Base-by-base conservation (phyloP, 1,140 invertebrate species). In the Cephus cinctus region DNA sequence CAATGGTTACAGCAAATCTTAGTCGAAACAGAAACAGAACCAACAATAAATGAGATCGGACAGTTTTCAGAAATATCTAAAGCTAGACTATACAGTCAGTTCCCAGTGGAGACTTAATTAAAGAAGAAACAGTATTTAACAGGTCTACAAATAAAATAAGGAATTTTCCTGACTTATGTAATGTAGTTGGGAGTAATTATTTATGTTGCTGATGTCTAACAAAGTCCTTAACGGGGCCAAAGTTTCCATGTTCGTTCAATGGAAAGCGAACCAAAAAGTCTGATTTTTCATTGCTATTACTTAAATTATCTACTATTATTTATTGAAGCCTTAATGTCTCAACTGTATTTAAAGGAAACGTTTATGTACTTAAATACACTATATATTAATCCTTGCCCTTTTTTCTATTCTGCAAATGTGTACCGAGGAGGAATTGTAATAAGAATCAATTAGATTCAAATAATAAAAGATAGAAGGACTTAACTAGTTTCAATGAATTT, bases 21-120 rank as follows among this genome's bases (percentile, higher is more conserved):
- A 43, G 71, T 73, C 0, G 79, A 81, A 45, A 79, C 80, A 0
- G 79, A 81, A 57, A 74, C 78, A 19, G 80, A 81, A 50, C 80
- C 80, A 4, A 74, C 71, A 42, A 62, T 75, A 25, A 66, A 75
- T 16, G 74, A 76, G 40, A 56, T 67, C 3, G 71, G 63, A 9
- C 75, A 79, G 22, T 78, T 80, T 44, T 73, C 72, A 12, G 76
- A 75, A 25, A 79, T 81, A 56, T 65, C 79, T 23, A 78, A 77
- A 45, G 67, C 73, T 25, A 72, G 71, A 49, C 62, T 59, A 50
- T 67, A 75, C 77, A 76, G 58, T 69, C 78, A 65, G 81, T 70
- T 68, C 81, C 69, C 56, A 73, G 54, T 54, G 80, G 85, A 34
- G 81, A 73, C 82, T 71, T 85, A 72, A 60, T 78, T 76, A n/a